Conservation (phyloP, 2,113 vertebrate species). For the Oxyura jamaicensis region DNA sequence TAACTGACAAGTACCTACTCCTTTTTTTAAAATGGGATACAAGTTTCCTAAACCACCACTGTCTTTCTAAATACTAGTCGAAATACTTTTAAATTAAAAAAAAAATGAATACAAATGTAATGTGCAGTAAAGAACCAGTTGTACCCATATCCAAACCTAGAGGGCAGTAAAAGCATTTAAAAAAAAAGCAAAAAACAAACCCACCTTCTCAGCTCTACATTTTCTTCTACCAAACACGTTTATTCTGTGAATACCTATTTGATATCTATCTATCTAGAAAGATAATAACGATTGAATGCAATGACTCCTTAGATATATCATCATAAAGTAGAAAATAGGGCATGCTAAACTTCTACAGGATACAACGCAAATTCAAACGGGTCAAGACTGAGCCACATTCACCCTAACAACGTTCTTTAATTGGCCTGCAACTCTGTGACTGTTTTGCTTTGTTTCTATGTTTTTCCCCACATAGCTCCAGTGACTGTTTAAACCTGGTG, state of each 20-base stretch:
- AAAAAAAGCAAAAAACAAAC: rapidly evolving
- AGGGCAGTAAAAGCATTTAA: constrained; percentile 49
- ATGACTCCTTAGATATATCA: not conserved
- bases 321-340: not conserved
- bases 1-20: not conserved
- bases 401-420: not conserved
- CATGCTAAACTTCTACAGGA: not conserved
- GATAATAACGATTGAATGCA: not conserved
- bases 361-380: not conserved
- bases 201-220: not conserved
- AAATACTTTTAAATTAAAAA: not conserved
- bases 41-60: not conserved
- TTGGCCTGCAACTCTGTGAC: not conserved
- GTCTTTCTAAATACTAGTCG: not conserved
- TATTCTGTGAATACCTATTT: not conserved
- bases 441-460: not conserved
- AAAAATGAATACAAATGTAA: not conserved
- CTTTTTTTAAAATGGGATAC: not conserved
- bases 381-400: not conserved
- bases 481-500: not conserved
- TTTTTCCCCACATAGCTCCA: not conserved
- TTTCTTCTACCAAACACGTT: not conserved
- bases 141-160: constrained; percentile 15
- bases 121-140: not conserved
- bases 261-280: not conserved